Evolutionary conservation across 2,113 vertebrate genomes (phyloP).

Genomic region (Corynorhinus townsendii): DNA sequence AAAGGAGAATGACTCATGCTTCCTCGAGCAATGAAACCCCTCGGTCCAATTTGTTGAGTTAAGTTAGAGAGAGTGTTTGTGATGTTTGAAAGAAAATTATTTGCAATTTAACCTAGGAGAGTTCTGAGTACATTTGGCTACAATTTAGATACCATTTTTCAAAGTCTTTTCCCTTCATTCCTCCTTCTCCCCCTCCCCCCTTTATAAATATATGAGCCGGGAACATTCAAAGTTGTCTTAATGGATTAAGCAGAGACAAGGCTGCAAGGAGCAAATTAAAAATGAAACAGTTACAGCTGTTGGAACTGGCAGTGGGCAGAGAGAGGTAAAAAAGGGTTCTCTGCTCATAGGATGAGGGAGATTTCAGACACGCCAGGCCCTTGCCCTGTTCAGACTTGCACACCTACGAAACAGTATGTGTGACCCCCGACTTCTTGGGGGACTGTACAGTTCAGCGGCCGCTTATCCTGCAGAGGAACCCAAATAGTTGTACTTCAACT

Average conservation of each 20-base stretch:
- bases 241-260: conserved; percentile 81
- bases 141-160: conserved; percentile 77
- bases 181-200: neutral
- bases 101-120: conserved; percentile 53
- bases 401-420: neutral
- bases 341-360: conserved; percentile 34
- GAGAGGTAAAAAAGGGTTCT: conserved; percentile 48
- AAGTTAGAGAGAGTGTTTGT: conserved; percentile 61
- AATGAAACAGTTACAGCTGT: conserved; percentile 76
- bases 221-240: conserved; percentile 76
- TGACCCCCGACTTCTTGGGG: rapidly evolving
- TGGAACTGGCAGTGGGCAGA: conserved; percentile 52
- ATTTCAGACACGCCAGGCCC: conserved; percentile 35
- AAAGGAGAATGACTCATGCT: neutral
- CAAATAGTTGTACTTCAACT: neutral
- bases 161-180: conserved; percentile 57
- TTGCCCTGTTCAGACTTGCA: neutral
- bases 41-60: conserved; percentile 57
- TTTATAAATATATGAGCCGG: conserved; percentile 72
- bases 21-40: neutral
- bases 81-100: conserved; percentile 70
- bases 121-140: conserved; percentile 72
- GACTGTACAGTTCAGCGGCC: neutral
- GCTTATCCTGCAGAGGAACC: neutral
- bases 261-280: conserved; percentile 68